Conservation (phyloP, 2,888 invertebrate genomes). For the Cyclophora punctaria region DNA sequence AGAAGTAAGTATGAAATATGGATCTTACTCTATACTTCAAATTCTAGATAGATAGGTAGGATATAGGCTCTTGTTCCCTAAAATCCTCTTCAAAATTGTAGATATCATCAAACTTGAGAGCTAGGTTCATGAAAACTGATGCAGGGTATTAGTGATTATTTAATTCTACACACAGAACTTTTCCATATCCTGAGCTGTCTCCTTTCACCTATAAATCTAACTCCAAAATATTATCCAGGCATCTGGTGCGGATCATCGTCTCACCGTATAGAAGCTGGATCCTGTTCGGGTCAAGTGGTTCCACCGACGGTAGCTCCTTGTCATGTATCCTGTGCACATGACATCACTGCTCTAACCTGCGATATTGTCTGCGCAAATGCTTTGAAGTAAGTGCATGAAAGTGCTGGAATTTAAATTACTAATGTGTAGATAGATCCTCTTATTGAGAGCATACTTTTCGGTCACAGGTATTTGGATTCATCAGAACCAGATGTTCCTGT, state of each 20-base stretch:
- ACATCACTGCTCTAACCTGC: constrained; percentile 36
- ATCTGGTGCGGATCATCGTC: constrained; percentile 63
- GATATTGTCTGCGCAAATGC: constrained; percentile 51
- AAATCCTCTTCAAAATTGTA: too few species aligned
- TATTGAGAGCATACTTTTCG: too few species aligned
- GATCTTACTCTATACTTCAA: neutral
- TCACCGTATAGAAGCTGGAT: constrained; percentile 57
- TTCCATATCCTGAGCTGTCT: too few species aligned
- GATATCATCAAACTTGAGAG: too few species aligned
- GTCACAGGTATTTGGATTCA: constrained; percentile 49
- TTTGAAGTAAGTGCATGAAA: constrained; percentile 36
- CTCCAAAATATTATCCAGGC: constrained; percentile 27
- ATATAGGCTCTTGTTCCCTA: neutral
- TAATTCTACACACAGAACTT: too few species aligned
- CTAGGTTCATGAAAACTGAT: too few species aligned
- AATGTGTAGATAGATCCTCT: too few species aligned
- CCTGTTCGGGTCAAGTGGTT: constrained; percentile 57
- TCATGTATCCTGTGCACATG: constrained; percentile 41
- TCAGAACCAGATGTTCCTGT: constrained; percentile 55
- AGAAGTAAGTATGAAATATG: constrained; percentile 48
- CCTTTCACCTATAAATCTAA: too few species aligned
- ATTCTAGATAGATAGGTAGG: neutral
- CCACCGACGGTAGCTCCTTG: constrained; percentile 52
- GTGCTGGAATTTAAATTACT: too few species aligned
- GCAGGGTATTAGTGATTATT: too few species aligned